Percentiles rank a stretch among this genome's conserved stretches.
phyloP scores from a whole-genome alignment of 2,113 vertebrate genomes.

The Coregonus clupeaformis region DNA sequence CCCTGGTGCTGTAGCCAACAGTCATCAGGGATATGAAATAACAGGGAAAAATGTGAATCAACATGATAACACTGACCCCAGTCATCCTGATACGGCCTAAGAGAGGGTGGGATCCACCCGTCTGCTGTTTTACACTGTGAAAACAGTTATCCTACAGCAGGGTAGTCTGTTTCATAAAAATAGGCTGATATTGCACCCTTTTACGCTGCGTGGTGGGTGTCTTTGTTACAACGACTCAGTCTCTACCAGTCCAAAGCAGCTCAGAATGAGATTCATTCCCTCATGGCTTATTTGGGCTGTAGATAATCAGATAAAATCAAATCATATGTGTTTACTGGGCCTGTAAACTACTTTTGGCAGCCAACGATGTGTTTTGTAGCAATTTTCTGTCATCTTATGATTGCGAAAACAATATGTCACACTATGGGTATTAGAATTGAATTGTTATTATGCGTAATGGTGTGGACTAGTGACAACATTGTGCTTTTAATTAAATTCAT shows the following conservation, averaged over 20 bases:
- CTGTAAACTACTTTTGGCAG: conserved; percentile 29
- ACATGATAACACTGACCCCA: conserved; percentile 44
- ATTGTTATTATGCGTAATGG: neutral
- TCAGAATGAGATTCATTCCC: neutral
- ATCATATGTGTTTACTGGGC: conserved; percentile 3
- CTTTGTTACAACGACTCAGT: neutral
- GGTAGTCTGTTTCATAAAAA: conserved; percentile 5
- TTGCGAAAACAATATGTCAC: conserved; percentile 31
- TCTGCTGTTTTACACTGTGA: conserved; percentile 1
- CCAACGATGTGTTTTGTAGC: neutral
- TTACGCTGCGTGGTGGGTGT: too few species aligned
- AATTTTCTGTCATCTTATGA: conserved; percentile 7
- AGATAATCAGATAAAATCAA: conserved; percentile 8
- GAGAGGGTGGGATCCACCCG: neutral
- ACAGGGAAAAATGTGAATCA: conserved; percentile 39
- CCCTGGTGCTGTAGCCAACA: neutral
- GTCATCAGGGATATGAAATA: conserved; percentile 15
- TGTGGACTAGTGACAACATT: neutral
- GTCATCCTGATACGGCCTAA: neutral
- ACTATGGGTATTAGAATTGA: conserved; percentile 2
- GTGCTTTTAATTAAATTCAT: conserved; percentile 26
- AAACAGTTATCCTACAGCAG: conserved; percentile 21
- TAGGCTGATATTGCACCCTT: conserved; percentile 1
- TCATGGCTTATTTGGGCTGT: conserved; percentile 29
- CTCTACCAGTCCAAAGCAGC: conserved; percentile 5